Evolutionary conservation across 2,888 invertebrate genomes (phyloP), one percentile per base, ranked within the genome.

Genomic region (Eilema caniola): DNA sequence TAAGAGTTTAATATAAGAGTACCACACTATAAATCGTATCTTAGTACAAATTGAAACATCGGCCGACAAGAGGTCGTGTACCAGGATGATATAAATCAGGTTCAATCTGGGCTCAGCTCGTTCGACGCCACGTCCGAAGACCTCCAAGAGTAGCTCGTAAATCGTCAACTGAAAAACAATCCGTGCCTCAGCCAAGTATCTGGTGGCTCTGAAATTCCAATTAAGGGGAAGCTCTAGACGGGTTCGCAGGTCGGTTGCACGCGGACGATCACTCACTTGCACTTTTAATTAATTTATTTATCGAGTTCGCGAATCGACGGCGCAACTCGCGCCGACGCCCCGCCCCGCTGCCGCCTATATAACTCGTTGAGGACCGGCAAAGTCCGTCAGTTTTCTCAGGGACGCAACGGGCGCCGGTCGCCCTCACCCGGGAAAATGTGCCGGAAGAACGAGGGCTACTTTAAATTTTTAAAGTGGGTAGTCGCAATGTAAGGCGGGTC

Each of bases 221-320:
- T 94, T 93, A 93, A 92, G 89, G 86, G 86, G 89, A 92, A 90
- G 90, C 90, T 89, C 86, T 89, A 90, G 83, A 86, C 82, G 87
- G 89, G 87, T 89, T 90, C 89, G 88, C 90, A 91, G 92, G 93
- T 89, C 84, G 88, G 84, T 83, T 92, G 92, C 93, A 93, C 89
- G 91, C 90, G 86, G 84, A 70, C 93, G 93, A 95, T 95, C 95
- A 92, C 93, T 95, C 94, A 95, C 95, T 95, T 95, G 95, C 95
- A 95, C 95, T 95, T 95, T 95, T 95, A 95, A 95, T 95, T 95
- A 95, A 95, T 95, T 95, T 95, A 95, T 95, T 95, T 95, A 95
- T 95, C 90, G 95, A 91, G 92, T 93, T 91, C 94, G 93, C 92
- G 92, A 89, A 92, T 93, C 94, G 93, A 95, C 95, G 93, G 94